Evolutionary conservation across 2,113 vertebrate genomes (phyloP), one percentile per base, ranked within the genome.

Genomic region (Cyprinodon tularosa): DNA sequence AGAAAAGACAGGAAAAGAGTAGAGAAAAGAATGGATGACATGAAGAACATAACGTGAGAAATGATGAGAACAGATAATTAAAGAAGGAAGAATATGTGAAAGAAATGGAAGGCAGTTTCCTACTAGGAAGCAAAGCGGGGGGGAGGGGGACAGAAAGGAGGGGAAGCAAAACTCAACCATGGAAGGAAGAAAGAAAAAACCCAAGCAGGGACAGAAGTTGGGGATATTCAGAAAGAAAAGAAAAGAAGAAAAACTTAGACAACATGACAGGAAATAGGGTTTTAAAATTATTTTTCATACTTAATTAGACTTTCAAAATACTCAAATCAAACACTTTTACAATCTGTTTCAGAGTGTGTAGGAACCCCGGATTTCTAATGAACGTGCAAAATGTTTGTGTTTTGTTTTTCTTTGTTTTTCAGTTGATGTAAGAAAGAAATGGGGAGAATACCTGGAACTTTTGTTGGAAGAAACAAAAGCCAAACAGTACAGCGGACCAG

Each of bases 381-480:
- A 57, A 57, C 50, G 8, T 57, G 14, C n/a, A 57, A 57, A n/a
- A 57, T 57, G 5, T 7, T 20, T 53, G 13, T 20, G 6, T 53
- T 15, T 15, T 15, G 1, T 53, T 53, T 4, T 15, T 17, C 4
- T 53, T 20, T 50, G 29, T 29, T 29, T 29, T 29, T 29, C 7
- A 6, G 14, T 50, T 4, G 17, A 53, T 20, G 50, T 53, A 53
- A 53, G 17, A 62, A 48, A 22, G 12, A 60, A 40, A 44, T 3
- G 4, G 14, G 22, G 36, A 42, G 64, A 17, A 13, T 9, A n/a
- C 8, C 50, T 20, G 17, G 1, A 3, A 76, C 45, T 70, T 69
- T 84, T 83, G 74, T 77, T 79, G 53, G 62, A 53, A 68, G 29
- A 63, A 78, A 86, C 77, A 80, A 72, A 83, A 78, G 63, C 62